Conservation (phyloP, 2,888 invertebrate species). For the Hemithea aestivaria region DNA sequence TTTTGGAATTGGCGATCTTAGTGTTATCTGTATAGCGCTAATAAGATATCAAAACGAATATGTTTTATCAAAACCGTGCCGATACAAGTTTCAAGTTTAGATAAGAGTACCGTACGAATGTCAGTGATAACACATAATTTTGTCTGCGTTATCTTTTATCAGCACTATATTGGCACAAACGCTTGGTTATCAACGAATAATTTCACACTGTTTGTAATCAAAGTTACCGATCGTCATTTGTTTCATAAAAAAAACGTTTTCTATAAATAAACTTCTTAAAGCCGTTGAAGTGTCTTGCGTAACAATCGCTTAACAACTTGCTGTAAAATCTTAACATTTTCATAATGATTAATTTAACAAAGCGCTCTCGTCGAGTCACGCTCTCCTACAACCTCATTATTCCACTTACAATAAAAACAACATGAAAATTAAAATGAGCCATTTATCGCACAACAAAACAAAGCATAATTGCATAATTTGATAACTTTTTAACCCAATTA, state of each 20-base stretch:
- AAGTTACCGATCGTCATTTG: too few relatives aligned
- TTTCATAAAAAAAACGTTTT: too few relatives aligned
- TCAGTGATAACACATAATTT: constrained; percentile 6
- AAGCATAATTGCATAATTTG: constrained; percentile 21
- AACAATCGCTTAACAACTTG: too few relatives aligned
- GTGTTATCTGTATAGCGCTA: not conserved
- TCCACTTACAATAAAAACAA: too few relatives aligned
- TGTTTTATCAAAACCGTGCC: constrained; percentile 1
- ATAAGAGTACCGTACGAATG: constrained; percentile 9
- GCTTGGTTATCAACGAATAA: constrained; percentile 1
- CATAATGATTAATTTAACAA: too few relatives aligned
- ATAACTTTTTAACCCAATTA: constrained; percentile 18
- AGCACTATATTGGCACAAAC: constrained; percentile 3
- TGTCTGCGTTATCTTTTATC: constrained; percentile 10
- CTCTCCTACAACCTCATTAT: too few relatives aligned
- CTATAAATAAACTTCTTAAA: too few relatives aligned
- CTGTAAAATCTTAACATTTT: too few relatives aligned
- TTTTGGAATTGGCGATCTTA: too few relatives aligned
- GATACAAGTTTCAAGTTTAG: constrained; percentile 12
- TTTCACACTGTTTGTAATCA: constrained; percentile 5
- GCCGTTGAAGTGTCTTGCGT: too few relatives aligned
- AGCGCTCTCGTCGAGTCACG: too few relatives aligned
- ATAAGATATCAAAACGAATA: not conserved
- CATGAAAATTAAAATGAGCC: not conserved
- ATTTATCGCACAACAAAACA: constrained; percentile 4